phyloP scores from a whole-genome alignment of 2,113 vertebrate species.

The Hiodon alosoides region DNA sequence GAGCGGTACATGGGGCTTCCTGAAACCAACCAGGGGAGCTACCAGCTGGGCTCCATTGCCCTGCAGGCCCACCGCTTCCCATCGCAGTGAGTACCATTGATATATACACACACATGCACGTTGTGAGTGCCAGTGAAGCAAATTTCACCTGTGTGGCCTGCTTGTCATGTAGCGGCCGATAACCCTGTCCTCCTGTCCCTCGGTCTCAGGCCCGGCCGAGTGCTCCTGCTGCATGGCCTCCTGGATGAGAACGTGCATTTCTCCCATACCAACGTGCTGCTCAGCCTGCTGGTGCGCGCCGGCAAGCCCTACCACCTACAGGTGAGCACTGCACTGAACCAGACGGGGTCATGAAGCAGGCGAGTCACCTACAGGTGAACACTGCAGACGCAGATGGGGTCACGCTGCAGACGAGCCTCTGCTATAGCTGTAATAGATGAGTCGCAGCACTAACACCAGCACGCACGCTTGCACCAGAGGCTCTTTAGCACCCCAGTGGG shows the following conservation, averaged over 20 bases:
- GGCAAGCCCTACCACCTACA: constrained; percentile 78
- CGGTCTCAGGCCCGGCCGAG: constrained; percentile 64
- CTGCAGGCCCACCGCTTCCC: constrained; percentile 73
- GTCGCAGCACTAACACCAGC: too few relatives aligned
- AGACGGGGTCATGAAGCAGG: background rate
- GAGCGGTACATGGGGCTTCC: constrained; percentile 76
- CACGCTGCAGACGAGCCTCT: background rate
- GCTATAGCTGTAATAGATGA: background rate
- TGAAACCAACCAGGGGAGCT: constrained; percentile 69
- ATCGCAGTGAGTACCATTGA: constrained; percentile 60
- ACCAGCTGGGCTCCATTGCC: constrained; percentile 71
- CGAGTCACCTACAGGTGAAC: constrained; percentile 64
- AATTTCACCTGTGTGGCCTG: background rate
- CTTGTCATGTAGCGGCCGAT: background rate
- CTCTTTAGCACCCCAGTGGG: background rate
- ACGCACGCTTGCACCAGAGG: background rate
- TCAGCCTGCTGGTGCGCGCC: constrained; percentile 73
- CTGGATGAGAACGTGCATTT: constrained; percentile 79
- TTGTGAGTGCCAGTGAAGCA: background rate
- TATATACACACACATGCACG: constrained; percentile 8
- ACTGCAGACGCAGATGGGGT: background rate
- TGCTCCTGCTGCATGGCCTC: constrained; percentile 75
- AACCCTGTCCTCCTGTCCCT: background rate
- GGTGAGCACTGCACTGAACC: constrained; percentile 42
- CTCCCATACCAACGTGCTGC: constrained; percentile 76